Evolutionary conservation across 2,888 invertebrate species (phyloP).

Genomic region (Ormia ochracea): DNA sequence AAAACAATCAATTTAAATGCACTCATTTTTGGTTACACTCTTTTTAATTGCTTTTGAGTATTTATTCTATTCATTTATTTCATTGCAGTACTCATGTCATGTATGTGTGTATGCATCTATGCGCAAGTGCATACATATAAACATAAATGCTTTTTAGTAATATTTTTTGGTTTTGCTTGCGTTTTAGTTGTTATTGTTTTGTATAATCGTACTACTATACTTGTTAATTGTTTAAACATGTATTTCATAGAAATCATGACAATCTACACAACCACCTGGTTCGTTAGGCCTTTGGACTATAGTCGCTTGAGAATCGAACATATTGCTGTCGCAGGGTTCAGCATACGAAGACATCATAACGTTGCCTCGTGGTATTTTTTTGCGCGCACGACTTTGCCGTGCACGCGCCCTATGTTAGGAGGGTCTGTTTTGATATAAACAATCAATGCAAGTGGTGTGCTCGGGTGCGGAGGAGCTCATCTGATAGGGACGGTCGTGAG

Average conservation of each 20-base stretch:
- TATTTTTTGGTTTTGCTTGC: constrained; percentile 3
- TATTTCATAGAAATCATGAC: constrained; percentile 79
- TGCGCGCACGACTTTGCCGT: constrained; percentile 81
- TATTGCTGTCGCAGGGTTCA: constrained; percentile 50
- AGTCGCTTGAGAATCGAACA: constrained; percentile 54
- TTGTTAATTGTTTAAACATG: constrained; percentile 78
- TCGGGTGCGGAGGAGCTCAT: constrained; percentile 79
- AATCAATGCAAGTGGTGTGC: constrained; percentile 85
- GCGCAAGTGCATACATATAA: background rate
- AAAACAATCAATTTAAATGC: no score
- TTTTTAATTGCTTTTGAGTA: no score
- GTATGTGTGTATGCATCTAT: background rate
- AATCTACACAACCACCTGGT: constrained; percentile 75
- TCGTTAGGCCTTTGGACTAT: constrained; percentile 61
- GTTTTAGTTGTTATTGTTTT: constrained; percentile 16
- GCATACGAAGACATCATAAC: constrained; percentile 64
- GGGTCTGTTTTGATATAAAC: constrained; percentile 82
- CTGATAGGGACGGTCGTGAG: constrained; percentile 70
- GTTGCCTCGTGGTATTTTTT: constrained; percentile 76
- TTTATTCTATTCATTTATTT: no score
- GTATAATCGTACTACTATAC: background rate
- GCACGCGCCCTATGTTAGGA: constrained; percentile 82
- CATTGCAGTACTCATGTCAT: no score
- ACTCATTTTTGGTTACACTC: no score
- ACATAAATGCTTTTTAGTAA: constrained; percentile 5